Conservation (phyloP, 2,888 invertebrate genomes). For the Caenorhabditis sp. region DNA sequence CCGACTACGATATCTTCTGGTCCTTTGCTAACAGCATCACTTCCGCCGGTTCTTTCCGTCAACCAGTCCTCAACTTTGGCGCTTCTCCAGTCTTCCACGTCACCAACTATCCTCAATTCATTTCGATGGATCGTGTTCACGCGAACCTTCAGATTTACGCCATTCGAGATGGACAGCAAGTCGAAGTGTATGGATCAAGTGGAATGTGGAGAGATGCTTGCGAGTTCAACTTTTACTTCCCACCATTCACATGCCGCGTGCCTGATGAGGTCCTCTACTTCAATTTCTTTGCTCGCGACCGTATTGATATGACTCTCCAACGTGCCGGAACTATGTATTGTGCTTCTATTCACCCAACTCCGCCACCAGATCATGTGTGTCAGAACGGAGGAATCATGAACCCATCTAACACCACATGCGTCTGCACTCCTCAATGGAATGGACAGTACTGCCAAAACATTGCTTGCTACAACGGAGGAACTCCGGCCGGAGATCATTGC, state of each 20-base stretch:
- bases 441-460: constrained; percentile 72
- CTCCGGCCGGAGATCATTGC: constrained; percentile 65
- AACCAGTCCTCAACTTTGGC: constrained; percentile 64
- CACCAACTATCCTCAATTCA: constrained; percentile 61
- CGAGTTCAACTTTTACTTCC: constrained; percentile 75
- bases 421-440: constrained; percentile 72
- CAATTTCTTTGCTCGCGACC: constrained; percentile 75
- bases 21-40: constrained; percentile 57
- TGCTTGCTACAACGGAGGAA: constrained; percentile 76
- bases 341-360: constrained; percentile 65
- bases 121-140: constrained; percentile 63
- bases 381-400: constrained; percentile 76
- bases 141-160: constrained; percentile 72
- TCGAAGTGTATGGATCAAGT: constrained; percentile 72
- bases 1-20: constrained; percentile 71
- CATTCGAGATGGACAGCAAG: constrained; percentile 62
- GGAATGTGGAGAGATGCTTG: constrained; percentile 75
- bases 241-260: constrained; percentile 71
- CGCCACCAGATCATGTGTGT: constrained; percentile 70
- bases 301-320: constrained; percentile 70
- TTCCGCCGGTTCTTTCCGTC: constrained; percentile 50
- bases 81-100: constrained; percentile 64
- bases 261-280: constrained; percentile 75
- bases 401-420: constrained; percentile 73
- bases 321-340: constrained; percentile 77